Evolutionary conservation across 2,888 invertebrate species (phyloP).

Genomic region (Mesorhabditis sp.): DNA sequence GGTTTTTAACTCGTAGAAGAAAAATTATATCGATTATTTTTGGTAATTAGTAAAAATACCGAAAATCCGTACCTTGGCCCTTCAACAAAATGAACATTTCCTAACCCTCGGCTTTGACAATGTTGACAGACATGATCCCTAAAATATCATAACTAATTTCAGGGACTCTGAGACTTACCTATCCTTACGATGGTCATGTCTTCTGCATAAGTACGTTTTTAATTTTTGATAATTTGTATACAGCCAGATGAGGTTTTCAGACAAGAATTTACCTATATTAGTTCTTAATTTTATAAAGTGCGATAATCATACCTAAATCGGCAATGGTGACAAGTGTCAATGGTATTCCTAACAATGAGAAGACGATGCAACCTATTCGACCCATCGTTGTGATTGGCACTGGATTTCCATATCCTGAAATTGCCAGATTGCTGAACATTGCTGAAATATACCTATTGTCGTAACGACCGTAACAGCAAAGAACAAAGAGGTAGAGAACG

Average conservation of each 20-base stretch:
- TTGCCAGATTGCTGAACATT: not conserved
- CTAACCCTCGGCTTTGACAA: slow-evolving; percentile 49
- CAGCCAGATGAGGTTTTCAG: slow-evolving; percentile 56
- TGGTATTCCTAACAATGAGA: slow-evolving; percentile 58
- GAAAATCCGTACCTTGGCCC: slow-evolving; percentile 39
- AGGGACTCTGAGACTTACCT: slow-evolving; percentile 10
- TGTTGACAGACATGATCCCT: slow-evolving; percentile 54
- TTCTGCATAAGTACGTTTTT: slow-evolving; percentile 38
- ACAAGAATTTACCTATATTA: slow-evolving; percentile 50
- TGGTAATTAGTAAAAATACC: not conserved
- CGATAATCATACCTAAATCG: slow-evolving; percentile 43
- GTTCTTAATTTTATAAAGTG: not conserved
- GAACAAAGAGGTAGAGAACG: slow-evolving; percentile 58
- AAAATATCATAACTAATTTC: slow-evolving; percentile 25
- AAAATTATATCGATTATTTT: not conserved
- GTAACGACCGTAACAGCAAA: slow-evolving; percentile 58
- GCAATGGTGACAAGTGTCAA: slow-evolving; percentile 58
- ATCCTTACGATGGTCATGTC: slow-evolving; percentile 11
- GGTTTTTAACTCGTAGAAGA: too few species aligned
- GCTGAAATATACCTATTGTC: slow-evolving; percentile 42
- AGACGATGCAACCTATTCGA: slow-evolving; percentile 53
- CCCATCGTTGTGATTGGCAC: slow-evolving; percentile 56
- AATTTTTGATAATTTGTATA: slow-evolving; percentile 54
- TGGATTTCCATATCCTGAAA: slow-evolving; percentile 57
- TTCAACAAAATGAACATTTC: slow-evolving; percentile 50